Conservation (phyloP, 2,888 invertebrate genomes). For the Holacanthella duospinosa region DNA sequence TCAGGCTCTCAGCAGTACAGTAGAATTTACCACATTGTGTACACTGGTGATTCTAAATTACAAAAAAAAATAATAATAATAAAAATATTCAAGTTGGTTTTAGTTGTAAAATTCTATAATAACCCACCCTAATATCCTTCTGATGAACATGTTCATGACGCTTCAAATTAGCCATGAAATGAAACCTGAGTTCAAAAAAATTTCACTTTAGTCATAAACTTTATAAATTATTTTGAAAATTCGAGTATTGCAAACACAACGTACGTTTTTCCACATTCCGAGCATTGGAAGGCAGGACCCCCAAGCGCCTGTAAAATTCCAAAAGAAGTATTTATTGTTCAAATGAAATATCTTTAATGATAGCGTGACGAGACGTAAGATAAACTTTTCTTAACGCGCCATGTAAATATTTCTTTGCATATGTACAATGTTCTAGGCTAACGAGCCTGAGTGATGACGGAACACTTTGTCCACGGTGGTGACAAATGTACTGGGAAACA, state of each 20-base stretch:
- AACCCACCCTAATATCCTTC: background rate
- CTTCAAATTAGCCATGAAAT: background rate
- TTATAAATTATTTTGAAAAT: background rate
- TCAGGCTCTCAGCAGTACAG: background rate
- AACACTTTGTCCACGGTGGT: too few relatives aligned
- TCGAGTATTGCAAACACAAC: background rate
- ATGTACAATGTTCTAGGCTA: too few relatives aligned
- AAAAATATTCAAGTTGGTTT: background rate
- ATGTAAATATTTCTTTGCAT: too few relatives aligned
- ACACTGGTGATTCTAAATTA: background rate
- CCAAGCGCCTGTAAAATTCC: background rate
- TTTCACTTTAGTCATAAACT: background rate
- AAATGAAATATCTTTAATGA: too few relatives aligned
- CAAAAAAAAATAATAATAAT: background rate
- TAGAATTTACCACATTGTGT: background rate
- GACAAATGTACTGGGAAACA: too few relatives aligned
- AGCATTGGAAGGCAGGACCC: background rate
- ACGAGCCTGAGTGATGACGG: too few relatives aligned
- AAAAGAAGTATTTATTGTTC: too few relatives aligned
- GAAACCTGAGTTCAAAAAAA: background rate
- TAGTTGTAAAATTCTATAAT: background rate
- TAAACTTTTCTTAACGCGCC: too few relatives aligned
- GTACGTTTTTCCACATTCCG: background rate
- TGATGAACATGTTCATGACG: background rate
- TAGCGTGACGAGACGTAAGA: too few relatives aligned